Conservation (phyloP, 1,140 invertebrate genomes). For the Nymphalis io region DNA sequence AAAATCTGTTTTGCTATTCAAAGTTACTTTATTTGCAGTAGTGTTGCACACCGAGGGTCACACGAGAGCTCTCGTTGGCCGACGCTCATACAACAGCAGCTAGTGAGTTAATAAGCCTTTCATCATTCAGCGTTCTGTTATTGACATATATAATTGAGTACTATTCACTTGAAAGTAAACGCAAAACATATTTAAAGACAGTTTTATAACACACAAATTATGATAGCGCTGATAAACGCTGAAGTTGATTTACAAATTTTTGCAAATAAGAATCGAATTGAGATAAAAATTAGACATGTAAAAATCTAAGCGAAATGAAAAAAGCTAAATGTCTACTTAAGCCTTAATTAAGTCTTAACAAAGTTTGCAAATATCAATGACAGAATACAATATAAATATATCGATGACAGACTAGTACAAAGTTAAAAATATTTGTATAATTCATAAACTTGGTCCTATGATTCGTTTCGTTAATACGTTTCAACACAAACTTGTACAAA, state of each 20-base stretch:
- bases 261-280: too few species aligned
- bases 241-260: too few species aligned
- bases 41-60: constrained; percentile 46
- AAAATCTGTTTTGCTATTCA: constrained; percentile 51
- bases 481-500: not conserved
- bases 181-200: too few species aligned
- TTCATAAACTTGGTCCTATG: constrained; percentile 44
- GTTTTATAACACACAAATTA: too few species aligned
- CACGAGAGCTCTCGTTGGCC: constrained; percentile 28
- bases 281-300: too few species aligned
- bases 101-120: not conserved
- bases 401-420: constrained; percentile 20
- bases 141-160: not conserved
- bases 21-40: constrained; percentile 62
- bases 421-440: constrained; percentile 34
- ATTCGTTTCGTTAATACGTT: constrained; percentile 2
- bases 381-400: not conserved
- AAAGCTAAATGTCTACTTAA: not conserved
- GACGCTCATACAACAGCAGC: not conserved
- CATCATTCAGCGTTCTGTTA: not conserved
- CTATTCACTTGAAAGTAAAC: too few species aligned
- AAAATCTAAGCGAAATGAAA: not conserved
- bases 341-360: not conserved
- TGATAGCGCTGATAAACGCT: too few species aligned
- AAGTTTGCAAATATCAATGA: not conserved